phyloP scores from a whole-genome alignment of 2,888 invertebrate genomes.

The Calliopum simillimum region DNA sequence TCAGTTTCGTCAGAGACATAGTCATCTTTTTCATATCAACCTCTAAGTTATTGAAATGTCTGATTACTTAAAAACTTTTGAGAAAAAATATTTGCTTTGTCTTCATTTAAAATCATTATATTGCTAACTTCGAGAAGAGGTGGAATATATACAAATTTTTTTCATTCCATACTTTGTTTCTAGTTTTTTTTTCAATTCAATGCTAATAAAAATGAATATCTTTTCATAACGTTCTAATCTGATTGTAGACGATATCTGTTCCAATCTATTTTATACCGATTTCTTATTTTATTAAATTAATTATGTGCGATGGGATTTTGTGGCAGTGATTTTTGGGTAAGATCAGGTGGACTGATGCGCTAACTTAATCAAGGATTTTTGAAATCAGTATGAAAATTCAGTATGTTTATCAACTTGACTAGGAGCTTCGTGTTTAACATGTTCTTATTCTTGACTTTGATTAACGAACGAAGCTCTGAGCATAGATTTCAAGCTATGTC shows the following conservation, averaged over 20 bases:
- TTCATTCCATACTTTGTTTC: slow-evolving; percentile 35
- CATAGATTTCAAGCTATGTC: background rate
- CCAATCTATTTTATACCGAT: too few species aligned
- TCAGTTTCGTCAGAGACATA: too few species aligned
- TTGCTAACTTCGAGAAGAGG: background rate
- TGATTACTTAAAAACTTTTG: too few species aligned
- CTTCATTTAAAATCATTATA: too few species aligned
- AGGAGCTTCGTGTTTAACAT: background rate
- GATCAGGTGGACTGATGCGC: background rate
- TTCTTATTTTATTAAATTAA: background rate
- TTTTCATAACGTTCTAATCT: background rate
- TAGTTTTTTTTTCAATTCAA: slow-evolving; percentile 21
- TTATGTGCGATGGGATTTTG: background rate
- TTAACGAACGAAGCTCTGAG: background rate
- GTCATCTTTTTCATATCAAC: too few species aligned
- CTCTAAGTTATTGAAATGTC: too few species aligned
- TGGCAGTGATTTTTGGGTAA: background rate
- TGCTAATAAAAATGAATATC: slow-evolving; percentile 11
- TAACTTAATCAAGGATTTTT: background rate
- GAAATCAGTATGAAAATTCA: background rate
- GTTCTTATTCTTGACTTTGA: background rate
- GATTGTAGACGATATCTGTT: too few species aligned
- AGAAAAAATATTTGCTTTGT: too few species aligned
- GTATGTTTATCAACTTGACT: background rate
- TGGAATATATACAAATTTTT: slow-evolving; percentile 23